Base-by-base conservation (phyloP, 2,888 invertebrate genomes). In the Oscheius sp. region DNA sequence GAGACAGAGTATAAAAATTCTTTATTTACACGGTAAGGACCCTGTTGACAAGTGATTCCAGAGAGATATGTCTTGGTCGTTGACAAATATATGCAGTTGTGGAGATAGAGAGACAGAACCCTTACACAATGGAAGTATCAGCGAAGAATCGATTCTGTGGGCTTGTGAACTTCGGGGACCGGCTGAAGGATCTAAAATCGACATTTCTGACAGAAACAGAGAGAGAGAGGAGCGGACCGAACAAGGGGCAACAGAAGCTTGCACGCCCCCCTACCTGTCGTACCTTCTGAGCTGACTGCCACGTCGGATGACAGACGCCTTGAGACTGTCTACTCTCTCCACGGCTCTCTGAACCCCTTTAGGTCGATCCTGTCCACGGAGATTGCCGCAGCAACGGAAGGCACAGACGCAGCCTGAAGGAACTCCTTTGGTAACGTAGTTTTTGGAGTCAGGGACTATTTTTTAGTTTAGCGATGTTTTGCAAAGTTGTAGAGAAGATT, bases 331-430 rank as follows among this genome's bases (percentile, higher is more conserved):
- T 58, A 83, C 72, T 37, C 74, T 42, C 10, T 76, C 65, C 35
- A 72, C 79, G n/a, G 82, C 81, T n/a, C 80, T 59, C 58, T 79
- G 79, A 13, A 82, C 82, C 70, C 81, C 77, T 72, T 79, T 76
- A 48, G 79, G 77, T 62, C 81, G 66, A 58, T 81, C 78, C 53
- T 79, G 71, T 55, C 78, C 75, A 2, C 78, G 74, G 74, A 88
- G 75, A 74, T 88, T 88, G 42, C 88, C 88, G 70, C 87, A 88
- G 72, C 88, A 88, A 5, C 88, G 85, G 79, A 88, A 88, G 48
- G 87, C 87, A 73, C 87, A 88, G 11, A 88, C 87, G 73, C 87
- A 88, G 73, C 87, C 87, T 88, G 76, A 62, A 83, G 83, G n/a
- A 50, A n/a, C 9, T 35, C 5, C 2, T 50, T 29, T 42, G 47